Percentiles rank a stretch among this genome's conserved stretches.
Evolutionary conservation across 2,797 vertebrate species (phyloP).

Genomic region (Anisognathus igniventris): DNA sequence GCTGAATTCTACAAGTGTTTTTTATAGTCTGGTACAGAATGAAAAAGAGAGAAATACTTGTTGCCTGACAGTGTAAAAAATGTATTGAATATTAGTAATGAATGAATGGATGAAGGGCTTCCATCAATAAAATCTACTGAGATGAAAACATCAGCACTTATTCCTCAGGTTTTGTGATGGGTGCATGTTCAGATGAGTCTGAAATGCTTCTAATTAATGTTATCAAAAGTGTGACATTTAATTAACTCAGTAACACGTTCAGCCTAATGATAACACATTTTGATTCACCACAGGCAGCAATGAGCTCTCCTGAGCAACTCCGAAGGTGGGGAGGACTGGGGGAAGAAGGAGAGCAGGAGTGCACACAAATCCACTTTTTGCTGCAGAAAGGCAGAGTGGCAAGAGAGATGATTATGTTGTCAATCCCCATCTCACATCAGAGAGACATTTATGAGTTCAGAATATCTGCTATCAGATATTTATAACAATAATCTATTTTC

Average conservation of each 20-base stretch:
- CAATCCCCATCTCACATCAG: background rate
- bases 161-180: background rate
- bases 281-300: constrained; percentile 27
- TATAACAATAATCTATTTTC: background rate
- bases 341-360: background rate
- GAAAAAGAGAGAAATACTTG: background rate
- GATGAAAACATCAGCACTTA: background rate
- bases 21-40: background rate
- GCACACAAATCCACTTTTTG: background rate
- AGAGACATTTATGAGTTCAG: background rate
- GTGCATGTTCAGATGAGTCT: constrained; percentile 38
- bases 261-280: constrained; percentile 71
- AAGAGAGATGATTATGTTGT: background rate
- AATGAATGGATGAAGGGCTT: background rate
- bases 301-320: constrained; percentile 52
- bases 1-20: background rate
- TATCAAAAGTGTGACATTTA: constrained; percentile 74
- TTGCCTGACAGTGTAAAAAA: background rate
- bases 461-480: background rate
- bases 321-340: background rate
- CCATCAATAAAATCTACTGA: background rate
- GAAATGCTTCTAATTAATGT: constrained; percentile 69
- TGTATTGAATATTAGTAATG: background rate
- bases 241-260: constrained; percentile 71
- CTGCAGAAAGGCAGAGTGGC: background rate